Conservation (phyloP, 2,797 vertebrate species). For the Pachyuromys duprasi region DNA sequence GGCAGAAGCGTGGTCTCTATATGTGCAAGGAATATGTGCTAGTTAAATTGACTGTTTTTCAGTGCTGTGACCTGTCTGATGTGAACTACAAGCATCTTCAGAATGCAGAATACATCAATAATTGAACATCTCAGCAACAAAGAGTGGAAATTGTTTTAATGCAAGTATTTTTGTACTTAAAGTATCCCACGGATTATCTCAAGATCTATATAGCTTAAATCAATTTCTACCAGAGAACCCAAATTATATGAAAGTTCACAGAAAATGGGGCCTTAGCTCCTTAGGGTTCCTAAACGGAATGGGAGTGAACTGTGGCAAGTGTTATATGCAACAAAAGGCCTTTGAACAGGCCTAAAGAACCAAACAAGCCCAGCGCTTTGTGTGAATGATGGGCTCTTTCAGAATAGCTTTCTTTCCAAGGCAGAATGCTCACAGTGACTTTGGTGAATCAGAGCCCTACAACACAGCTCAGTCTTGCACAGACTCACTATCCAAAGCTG, state of each 20-base stretch:
- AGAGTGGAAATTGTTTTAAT: slow-evolving; percentile 32
- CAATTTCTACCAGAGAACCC: slow-evolving; percentile 35
- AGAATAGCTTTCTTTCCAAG: background rate
- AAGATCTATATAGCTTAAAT: slow-evolving; percentile 35
- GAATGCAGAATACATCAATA: slow-evolving; percentile 43
- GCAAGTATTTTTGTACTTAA: background rate
- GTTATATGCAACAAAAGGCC: background rate
- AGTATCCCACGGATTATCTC: slow-evolving; percentile 32
- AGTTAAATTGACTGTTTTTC: background rate
- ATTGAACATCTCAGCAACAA: slow-evolving; percentile 40
- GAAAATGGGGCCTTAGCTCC: background rate
- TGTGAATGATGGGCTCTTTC: background rate
- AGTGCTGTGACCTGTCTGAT: background rate
- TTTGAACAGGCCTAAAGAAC: background rate
- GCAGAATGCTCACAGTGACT: background rate
- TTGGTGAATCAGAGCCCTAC: background rate
- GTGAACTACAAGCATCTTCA: slow-evolving; percentile 42
- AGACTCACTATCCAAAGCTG: background rate
- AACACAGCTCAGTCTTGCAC: background rate
- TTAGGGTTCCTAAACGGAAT: slow-evolving; percentile 6
- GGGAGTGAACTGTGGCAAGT: background rate
- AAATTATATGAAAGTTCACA: slow-evolving; percentile 42
- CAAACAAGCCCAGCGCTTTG: background rate
- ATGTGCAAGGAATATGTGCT: background rate
- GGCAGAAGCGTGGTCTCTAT: background rate